phyloP scores from a whole-genome alignment of 2,888 invertebrate genomes.

The Drosophila meridionalis region DNA sequence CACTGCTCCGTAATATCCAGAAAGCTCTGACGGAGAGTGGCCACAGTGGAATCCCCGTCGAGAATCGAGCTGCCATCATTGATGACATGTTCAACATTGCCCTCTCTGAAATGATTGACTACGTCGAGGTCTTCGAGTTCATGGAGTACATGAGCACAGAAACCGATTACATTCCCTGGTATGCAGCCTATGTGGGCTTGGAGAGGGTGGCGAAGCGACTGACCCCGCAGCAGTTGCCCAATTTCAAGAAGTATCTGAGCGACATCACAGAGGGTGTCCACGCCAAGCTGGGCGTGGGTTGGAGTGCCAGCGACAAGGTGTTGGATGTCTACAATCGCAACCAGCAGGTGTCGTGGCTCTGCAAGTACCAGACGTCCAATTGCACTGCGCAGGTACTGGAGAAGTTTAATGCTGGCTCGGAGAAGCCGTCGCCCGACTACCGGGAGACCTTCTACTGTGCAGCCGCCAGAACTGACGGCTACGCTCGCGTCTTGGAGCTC shows the following conservation, averaged over 20 bases:
- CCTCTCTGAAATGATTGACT: conserved; percentile 78
- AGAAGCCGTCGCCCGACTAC: conserved; percentile 59
- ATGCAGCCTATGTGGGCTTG: conserved; percentile 86
- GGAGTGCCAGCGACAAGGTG: conserved; percentile 85
- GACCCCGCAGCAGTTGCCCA: conserved; percentile 54
- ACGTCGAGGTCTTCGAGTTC: conserved; percentile 86
- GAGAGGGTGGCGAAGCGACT: conserved; percentile 58
- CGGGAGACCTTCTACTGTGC: conserved; percentile 66
- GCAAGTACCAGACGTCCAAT: conserved; percentile 87
- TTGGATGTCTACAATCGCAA: conserved; percentile 87
- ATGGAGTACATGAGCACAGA: conserved; percentile 89
- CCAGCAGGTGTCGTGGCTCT: conserved; percentile 88
- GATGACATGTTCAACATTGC: conserved; percentile 90
- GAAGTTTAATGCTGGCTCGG: conserved; percentile 72
- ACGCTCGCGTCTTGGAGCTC: conserved; percentile 67
- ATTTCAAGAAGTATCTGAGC: conserved; percentile 84
- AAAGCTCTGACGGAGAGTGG: conserved; percentile 50
- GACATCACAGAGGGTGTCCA: conserved; percentile 85
- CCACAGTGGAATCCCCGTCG: conserved; percentile 69
- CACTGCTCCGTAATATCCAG: conserved; percentile 86
- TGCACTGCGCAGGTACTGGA: conserved; percentile 86
- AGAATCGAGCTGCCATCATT: conserved; percentile 91
- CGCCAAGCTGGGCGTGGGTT: conserved; percentile 85
- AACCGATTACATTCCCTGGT: conserved; percentile 92
- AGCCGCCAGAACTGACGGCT: conserved; percentile 39